Percentiles rank a stretch among this genome's conserved stretches.
phyloP scores from a whole-genome alignment of 1,140 invertebrate species.

The Tetramorium alpestre region DNA sequence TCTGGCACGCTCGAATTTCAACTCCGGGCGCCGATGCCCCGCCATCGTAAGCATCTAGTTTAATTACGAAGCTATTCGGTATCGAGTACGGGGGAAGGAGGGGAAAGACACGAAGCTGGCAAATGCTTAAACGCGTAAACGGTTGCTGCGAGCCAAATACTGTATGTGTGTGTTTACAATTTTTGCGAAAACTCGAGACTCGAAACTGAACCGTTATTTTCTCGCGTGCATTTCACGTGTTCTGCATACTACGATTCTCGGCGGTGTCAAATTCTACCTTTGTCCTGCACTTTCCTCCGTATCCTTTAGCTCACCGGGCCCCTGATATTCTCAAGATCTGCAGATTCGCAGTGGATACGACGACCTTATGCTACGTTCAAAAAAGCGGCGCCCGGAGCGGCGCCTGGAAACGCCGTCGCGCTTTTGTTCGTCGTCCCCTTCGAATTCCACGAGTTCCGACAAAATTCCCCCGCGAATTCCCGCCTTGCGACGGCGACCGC shows the following conservation, averaged over 20 bases:
- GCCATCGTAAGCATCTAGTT: slow-evolving; percentile 55
- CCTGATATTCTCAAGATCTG: not conserved
- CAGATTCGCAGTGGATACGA: slow-evolving; percentile 10
- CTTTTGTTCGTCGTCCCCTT: slow-evolving; percentile 39
- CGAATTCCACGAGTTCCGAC: slow-evolving; percentile 45
- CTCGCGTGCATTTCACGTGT: not conserved
- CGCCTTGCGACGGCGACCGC: slow-evolving; percentile 4
- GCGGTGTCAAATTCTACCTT: not conserved
- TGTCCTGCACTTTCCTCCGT: not conserved
- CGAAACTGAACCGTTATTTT: too few relatives aligned
- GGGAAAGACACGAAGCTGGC: not conserved
- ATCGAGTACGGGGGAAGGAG: not conserved
- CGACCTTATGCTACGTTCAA: slow-evolving; percentile 14
- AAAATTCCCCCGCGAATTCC: slow-evolving; percentile 46
- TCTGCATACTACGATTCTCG: too few relatives aligned
- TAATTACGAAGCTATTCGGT: slow-evolving; percentile 55
- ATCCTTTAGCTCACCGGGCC: not conserved
- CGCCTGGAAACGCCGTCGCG: not conserved
- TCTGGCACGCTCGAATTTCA: slow-evolving; percentile 52
- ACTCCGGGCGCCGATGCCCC: slow-evolving; percentile 23
- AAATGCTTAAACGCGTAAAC: not conserved
- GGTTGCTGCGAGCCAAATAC: not conserved
- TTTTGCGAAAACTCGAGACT: not conserved
- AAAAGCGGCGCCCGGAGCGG: not conserved
- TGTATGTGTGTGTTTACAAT: not conserved